These are phyloP conservation scores for Anastrepha obliqua DNA, from an alignment of 1,140 invertebrate genomes.

Conservation along the genomic window DNA sequence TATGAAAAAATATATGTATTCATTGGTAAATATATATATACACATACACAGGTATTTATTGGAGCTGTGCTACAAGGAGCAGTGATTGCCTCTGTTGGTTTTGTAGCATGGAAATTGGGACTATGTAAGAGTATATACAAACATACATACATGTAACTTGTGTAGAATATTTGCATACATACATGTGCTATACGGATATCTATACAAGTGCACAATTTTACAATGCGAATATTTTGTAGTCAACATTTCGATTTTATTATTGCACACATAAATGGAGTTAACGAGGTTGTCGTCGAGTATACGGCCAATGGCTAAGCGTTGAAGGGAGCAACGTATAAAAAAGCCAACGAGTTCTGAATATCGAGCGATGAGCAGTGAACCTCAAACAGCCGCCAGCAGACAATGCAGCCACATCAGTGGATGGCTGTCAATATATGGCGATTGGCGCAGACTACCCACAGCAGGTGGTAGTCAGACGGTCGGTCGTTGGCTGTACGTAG, in stretches of 20 bases:
- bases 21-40: neutral
- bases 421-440: slow-evolving; percentile 19
- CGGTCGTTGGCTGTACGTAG: neutral
- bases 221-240: slow-evolving; percentile 38
- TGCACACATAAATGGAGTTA: slow-evolving; percentile 43
- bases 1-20: neutral
- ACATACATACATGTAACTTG: neutral
- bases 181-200: neutral
- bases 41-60: neutral
- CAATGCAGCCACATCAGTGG: slow-evolving; percentile 22
- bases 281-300: slow-evolving; percentile 41
- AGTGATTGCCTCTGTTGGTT: slow-evolving; percentile 22
- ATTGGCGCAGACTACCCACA: slow-evolving; percentile 2
- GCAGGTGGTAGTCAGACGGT: slow-evolving; percentile 40
- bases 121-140: neutral
- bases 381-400: slow-evolving; percentile 42
- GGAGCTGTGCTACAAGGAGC: neutral
- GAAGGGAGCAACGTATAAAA: neutral
- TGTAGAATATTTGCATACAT: neutral
- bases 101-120: neutral
- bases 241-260: slow-evolving; percentile 54
- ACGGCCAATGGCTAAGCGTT: slow-evolving; percentile 8
- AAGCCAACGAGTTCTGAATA: slow-evolving; percentile 23
- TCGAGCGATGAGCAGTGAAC: slow-evolving; percentile 39
- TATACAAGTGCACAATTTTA: neutral